These are phyloP conservation scores for Aplodontia rufa DNA, from an alignment of 2,113 vertebrate genomes.

Conservation along the genomic window DNA sequence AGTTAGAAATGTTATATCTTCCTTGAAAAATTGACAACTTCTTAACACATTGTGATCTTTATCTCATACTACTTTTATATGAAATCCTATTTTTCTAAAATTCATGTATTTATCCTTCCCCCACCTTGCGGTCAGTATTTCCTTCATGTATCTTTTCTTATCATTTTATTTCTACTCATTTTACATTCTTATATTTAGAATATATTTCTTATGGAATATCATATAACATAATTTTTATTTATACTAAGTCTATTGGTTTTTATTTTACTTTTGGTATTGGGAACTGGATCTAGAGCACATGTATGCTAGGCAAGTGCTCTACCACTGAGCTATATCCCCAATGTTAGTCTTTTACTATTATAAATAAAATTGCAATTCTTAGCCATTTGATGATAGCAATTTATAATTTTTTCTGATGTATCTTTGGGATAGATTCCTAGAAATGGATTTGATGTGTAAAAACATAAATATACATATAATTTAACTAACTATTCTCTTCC, in stretches of 20 bases:
- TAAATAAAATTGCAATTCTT: not conserved
- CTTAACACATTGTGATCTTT: not conserved
- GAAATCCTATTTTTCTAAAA: slow-evolving; percentile 34
- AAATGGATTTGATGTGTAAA: not conserved
- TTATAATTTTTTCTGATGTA: not conserved
- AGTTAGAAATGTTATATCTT: not conserved
- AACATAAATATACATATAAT: not conserved
- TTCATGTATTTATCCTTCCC: not conserved
- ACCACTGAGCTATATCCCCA: too few species aligned
- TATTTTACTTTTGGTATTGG: not conserved
- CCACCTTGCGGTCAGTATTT: not conserved
- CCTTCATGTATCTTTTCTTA: not conserved
- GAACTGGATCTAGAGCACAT: too few species aligned
- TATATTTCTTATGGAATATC: not conserved
- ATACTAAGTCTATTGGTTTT: not conserved
- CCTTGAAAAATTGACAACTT: not conserved
- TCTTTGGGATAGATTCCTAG: not conserved
- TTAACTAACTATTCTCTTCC: not conserved
- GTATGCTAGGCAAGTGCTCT: too few species aligned
- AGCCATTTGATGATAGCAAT: not conserved
- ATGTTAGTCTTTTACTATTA: not conserved
- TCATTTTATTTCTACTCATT: not conserved
- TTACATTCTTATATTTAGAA: not conserved
- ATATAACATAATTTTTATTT: not conserved
- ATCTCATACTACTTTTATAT: not conserved